Evolutionary conservation across 2,888 invertebrate genomes (phyloP).

Genomic region (Mellilla xanthometata): DNA sequence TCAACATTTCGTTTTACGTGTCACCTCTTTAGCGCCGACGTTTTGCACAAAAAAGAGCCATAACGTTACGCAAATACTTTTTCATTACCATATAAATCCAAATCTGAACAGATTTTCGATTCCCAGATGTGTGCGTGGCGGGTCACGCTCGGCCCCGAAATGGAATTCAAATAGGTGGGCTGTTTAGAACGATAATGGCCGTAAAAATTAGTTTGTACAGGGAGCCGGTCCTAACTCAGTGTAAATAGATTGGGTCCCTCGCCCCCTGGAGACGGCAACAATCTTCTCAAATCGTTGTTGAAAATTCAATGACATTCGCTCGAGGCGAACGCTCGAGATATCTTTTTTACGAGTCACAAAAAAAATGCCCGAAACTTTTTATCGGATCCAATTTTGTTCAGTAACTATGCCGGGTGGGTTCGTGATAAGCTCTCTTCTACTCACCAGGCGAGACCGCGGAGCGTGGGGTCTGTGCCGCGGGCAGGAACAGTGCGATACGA

Average conservation of each 20-base stretch:
- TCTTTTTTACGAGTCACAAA: constrained; percentile 61
- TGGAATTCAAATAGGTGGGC: constrained; percentile 15
- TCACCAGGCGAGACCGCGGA: too few species aligned
- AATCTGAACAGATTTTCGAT: constrained; percentile 14
- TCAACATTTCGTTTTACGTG: constrained; percentile 5
- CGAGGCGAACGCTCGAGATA: constrained; percentile 49
- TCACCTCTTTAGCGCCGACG: constrained; percentile 4
- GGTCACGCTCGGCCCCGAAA: constrained; percentile 12
- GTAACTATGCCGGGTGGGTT: constrained; percentile 60
- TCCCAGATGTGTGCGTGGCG: constrained; percentile 8
- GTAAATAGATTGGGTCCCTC: constrained; percentile 39
- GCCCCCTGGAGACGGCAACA: constrained; percentile 43
- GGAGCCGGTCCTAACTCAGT: constrained; percentile 30
- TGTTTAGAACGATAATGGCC: constrained; percentile 33
- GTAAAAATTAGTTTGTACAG: constrained; percentile 47
- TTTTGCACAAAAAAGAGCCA: constrained; percentile 1
- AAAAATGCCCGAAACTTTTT: constrained; percentile 59
- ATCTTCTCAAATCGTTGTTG: constrained; percentile 56
- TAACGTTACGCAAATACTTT: constrained; percentile 7
- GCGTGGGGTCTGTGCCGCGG: too few species aligned
- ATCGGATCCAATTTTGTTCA: constrained; percentile 66
- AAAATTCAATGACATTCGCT: constrained; percentile 63
- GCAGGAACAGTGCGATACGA: constrained; percentile 28
- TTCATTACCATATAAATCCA: constrained; percentile 16
- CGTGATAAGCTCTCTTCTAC: constrained; percentile 65